Conservation (phyloP, 2,113 vertebrate species). For the Halichoeres trimaculatus region DNA sequence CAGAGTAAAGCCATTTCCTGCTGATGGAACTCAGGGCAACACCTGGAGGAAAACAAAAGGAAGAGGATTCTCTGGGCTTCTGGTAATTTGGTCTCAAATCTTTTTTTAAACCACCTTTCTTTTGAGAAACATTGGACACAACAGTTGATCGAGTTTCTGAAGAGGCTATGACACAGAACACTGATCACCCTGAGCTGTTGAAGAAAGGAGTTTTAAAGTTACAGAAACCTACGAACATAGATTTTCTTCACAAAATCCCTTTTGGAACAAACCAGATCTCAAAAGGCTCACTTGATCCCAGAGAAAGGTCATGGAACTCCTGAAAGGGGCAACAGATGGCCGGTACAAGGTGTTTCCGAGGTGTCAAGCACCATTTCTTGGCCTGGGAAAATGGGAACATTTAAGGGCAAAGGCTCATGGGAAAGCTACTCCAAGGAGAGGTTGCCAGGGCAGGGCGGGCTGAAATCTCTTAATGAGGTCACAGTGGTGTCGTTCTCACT, state of each 20-base stretch:
- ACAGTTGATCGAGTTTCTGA: neutral
- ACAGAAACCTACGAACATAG: neutral
- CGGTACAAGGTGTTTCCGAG: slow-evolving; percentile 49
- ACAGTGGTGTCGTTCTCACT: slow-evolving; percentile 11
- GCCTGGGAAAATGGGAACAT: slow-evolving; percentile 47
- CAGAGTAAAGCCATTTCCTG: slow-evolving; percentile 58
- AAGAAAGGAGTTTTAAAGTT: neutral
- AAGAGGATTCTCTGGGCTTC: slow-evolving; percentile 35
- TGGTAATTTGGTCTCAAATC: slow-evolving; percentile 33
- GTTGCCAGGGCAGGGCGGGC: slow-evolving; percentile 61
- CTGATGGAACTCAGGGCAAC: slow-evolving; percentile 35
- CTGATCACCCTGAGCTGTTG: neutral
- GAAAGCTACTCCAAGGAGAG: slow-evolving; percentile 61
- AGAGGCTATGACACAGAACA: neutral
- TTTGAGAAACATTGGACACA: slow-evolving; percentile 11
- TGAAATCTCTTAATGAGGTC: slow-evolving; percentile 70
- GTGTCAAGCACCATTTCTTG: slow-evolving; percentile 51
- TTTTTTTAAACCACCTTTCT: slow-evolving; percentile 43
- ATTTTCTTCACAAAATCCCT: neutral
- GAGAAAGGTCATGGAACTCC: slow-evolving; percentile 36
- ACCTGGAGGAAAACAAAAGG: slow-evolving; percentile 51
- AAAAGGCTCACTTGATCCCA: slow-evolving; percentile 23
- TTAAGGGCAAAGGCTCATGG: slow-evolving; percentile 69
- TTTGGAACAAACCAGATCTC: slow-evolving; percentile 12
- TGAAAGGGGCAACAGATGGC: slow-evolving; percentile 57